Percentiles rank a stretch among this genome's conserved stretches.
Evolutionary conservation across 2,888 invertebrate species (phyloP).

Genomic region (Stenodera caucasica): DNA sequence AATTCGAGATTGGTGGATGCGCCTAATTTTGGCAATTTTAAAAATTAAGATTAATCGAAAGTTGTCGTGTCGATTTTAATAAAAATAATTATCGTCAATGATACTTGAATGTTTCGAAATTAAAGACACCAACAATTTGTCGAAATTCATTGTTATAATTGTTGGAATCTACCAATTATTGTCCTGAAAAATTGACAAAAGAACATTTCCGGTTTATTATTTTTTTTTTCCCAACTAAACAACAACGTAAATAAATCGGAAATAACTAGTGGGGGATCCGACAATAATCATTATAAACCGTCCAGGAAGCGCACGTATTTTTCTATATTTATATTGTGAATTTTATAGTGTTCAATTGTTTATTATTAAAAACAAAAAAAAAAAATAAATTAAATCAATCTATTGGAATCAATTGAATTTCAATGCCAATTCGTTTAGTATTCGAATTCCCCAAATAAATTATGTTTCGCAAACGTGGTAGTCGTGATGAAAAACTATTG

Average conservation of each 20-base stretch:
- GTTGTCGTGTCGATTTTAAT: background rate
- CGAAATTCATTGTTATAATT: background rate
- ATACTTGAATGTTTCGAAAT: no score
- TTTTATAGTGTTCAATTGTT: background rate
- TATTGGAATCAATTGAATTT: conserved; percentile 1
- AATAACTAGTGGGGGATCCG: background rate
- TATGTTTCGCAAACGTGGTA: conserved; percentile 1
- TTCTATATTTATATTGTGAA: background rate
- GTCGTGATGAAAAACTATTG: background rate
- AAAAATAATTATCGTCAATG: background rate
- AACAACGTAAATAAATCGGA: background rate
- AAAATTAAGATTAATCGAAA: background rate
- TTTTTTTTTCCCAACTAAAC: background rate
- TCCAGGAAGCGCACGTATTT: background rate
- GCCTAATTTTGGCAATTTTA: background rate
- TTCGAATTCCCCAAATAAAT: background rate
- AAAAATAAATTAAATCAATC: no score
- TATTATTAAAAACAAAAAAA: no score
- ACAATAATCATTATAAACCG: conserved; percentile 1
- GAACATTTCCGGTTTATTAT: conserved; percentile 18
- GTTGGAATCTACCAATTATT: background rate
- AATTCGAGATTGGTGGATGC: background rate
- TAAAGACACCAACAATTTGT: background rate
- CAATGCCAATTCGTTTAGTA: background rate
- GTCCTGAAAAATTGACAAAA: conserved; percentile 10